A percentile compares a stretch with the other conserved stretches of the same genome.
These are phyloP conservation scores for Heliocidaris tuberculata DNA, from an alignment of 35 echinoderm and acorn worm species.

Conservation along the genomic window DNA sequence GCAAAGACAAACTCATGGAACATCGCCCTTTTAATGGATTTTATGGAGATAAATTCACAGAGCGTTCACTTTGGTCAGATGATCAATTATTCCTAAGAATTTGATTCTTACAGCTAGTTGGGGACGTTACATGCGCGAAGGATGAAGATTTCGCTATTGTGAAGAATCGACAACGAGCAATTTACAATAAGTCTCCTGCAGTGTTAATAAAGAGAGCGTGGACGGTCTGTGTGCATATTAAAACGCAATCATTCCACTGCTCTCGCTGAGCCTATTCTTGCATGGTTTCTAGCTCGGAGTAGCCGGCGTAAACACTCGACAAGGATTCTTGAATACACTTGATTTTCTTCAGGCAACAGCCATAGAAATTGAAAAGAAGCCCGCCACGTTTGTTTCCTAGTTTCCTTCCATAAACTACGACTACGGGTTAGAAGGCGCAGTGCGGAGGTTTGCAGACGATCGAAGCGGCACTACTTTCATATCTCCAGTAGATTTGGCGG, in stretches of 20 bases:
- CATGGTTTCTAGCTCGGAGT: not conserved
- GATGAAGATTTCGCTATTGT: not conserved
- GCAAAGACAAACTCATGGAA: not conserved
- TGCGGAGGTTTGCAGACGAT: not conserved
- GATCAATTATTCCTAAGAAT: not conserved
- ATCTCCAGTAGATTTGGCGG: not conserved
- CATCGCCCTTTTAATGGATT: not conserved
- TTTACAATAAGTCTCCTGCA: constrained; percentile 1
- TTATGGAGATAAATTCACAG: not conserved
- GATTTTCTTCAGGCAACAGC: constrained; percentile 15
- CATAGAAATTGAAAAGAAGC: not conserved
- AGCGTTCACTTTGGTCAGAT: not conserved
- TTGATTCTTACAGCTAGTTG: not conserved
- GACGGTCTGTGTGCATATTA: constrained; percentile 9
- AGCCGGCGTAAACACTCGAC: not conserved
- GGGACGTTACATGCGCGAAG: not conserved
- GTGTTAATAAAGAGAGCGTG: not conserved
- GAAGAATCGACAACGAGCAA: not conserved
- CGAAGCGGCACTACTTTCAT: not conserved
- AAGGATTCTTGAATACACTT: not conserved
- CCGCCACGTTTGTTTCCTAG: not conserved
- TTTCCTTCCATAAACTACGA: not conserved
- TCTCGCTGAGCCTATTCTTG: not conserved
- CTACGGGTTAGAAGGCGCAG: not conserved
- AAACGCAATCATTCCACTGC: constrained; percentile 1